Evolutionary conservation across 2,113 vertebrate species (phyloP).

Genomic region (Phoenicopterus ruber): DNA sequence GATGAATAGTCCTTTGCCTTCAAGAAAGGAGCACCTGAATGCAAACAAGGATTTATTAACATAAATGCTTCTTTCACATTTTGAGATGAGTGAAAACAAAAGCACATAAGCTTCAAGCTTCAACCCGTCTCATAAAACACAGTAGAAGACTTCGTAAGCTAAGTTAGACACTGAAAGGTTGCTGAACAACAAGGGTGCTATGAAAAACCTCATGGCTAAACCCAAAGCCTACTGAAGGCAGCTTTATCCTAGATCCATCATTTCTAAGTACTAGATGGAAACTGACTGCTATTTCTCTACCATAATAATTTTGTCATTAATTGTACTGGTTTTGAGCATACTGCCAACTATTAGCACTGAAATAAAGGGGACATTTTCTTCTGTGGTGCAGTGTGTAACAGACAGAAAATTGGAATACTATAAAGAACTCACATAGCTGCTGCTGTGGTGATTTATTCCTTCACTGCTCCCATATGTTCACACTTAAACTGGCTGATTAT

Average conservation of each 20-base stretch:
- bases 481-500: background rate
- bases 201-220: background rate
- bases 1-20: background rate
- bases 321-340: background rate
- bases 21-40: background rate
- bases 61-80: background rate
- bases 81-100: background rate
- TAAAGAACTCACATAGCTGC: background rate
- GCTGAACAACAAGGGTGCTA: background rate
- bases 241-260: background rate
- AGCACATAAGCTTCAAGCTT: background rate
- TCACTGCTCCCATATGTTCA: background rate
- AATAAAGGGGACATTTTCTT: conserved; percentile 27
- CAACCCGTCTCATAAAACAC: background rate
- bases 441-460: conserved; percentile 5
- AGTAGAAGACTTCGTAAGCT: background rate
- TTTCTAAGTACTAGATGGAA: background rate
- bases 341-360: background rate
- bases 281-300: background rate
- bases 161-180: background rate
- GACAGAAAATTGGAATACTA: background rate
- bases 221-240: background rate
- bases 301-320: background rate
- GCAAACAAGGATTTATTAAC: background rate
- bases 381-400: background rate